phyloP scores from a whole-genome alignment of 2,113 vertebrate species.

The Myotis yumanensis region DNA sequence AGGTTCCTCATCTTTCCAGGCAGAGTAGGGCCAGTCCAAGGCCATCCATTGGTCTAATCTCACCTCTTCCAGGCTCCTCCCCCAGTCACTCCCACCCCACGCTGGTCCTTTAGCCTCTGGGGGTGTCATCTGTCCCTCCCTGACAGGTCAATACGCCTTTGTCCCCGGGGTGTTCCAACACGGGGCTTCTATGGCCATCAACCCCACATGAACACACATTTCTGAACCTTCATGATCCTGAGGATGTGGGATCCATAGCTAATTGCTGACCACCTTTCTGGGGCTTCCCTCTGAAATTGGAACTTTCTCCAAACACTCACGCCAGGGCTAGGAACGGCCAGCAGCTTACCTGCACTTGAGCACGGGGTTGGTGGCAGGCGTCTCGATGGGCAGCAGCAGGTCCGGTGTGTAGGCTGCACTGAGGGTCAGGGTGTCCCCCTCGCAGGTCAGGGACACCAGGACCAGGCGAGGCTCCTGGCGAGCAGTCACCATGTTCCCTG shows the following conservation, averaged over 20 bases:
- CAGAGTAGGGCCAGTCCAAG: too few relatives aligned
- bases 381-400: conserved; percentile 84
- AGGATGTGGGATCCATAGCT: not conserved
- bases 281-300: not conserved
- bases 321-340: fast-evolving
- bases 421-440: conserved; percentile 80
- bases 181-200: not conserved
- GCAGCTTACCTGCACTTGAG: conserved; percentile 81
- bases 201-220: not conserved
- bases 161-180: not conserved
- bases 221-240: not conserved
- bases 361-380: conserved; percentile 79
- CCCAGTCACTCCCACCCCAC: fast-evolving
- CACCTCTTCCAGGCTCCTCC: not conserved
- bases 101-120: not conserved
- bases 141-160: not conserved
- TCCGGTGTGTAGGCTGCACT: conserved; percentile 87
- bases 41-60: fast-evolving
- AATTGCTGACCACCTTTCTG: too few relatives aligned
- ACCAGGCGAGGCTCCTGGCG: conserved; percentile 92
- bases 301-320: too few relatives aligned
- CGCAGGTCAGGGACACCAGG: conserved; percentile 84
- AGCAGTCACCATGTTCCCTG: conserved; percentile 91
- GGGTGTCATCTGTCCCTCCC: not conserved
- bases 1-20: not conserved